Evolutionary conservation across 2,113 vertebrate species (phyloP).

Genomic region (Stigmatopora nigra): DNA sequence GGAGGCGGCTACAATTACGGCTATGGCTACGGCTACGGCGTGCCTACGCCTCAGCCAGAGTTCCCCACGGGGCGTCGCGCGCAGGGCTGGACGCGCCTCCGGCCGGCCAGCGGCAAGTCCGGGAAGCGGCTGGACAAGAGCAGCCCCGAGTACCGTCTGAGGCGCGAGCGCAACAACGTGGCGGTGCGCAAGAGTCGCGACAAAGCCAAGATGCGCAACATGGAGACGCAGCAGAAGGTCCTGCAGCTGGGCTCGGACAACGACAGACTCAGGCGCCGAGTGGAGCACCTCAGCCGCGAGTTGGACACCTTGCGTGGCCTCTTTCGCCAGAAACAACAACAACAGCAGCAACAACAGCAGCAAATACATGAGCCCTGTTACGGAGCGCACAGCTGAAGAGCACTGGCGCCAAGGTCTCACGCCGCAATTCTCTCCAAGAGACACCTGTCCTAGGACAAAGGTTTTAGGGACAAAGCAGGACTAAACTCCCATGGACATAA

Average conservation of each 20-base stretch:
- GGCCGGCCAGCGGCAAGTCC: constrained; percentile 74
- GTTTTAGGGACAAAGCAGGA: no score
- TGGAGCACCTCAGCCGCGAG: constrained; percentile 92
- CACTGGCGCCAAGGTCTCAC: no score
- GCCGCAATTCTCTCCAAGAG: no score
- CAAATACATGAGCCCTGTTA: constrained; percentile 90
- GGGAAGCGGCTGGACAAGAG: constrained; percentile 92
- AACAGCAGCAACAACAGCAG: constrained; percentile 23
- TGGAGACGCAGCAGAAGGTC: constrained; percentile 96
- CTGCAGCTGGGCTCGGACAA: constrained; percentile 89
- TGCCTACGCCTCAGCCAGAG: constrained; percentile 81
- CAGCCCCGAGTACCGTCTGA: constrained; percentile 90
- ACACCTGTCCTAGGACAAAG: no score
- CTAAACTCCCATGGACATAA: no score
- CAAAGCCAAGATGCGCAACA: constrained; percentile 95
- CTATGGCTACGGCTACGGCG: constrained; percentile 47
- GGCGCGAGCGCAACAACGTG: constrained; percentile 96
- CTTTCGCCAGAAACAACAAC: constrained; percentile 82
- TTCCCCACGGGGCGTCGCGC: constrained; percentile 94
- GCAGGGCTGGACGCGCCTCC: constrained; percentile 93
- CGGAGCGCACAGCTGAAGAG: constrained; percentile 2
- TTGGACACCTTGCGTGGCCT: constrained; percentile 93
- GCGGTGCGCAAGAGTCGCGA: constrained; percentile 96
- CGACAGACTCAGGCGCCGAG: constrained; percentile 87
- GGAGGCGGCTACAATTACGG: constrained; percentile 80